Percentiles rank a stretch among this genome's conserved stretches.
phyloP scores from a whole-genome alignment of 2,888 invertebrate species.

The Willowsia nigromaculata region DNA sequence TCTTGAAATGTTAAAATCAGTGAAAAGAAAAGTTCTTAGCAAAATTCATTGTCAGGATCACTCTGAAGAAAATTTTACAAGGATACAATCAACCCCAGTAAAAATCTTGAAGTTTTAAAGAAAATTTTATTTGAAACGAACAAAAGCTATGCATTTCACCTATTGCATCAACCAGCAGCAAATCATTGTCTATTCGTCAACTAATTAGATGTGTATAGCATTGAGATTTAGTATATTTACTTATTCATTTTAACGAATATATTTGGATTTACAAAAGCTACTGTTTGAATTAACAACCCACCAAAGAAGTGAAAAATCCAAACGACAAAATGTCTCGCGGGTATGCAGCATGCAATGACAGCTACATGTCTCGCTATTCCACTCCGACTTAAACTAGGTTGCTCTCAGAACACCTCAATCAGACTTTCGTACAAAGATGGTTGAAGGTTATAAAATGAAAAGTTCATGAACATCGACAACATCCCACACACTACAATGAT shows the following conservation, averaged over 20 bases:
- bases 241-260: background rate
- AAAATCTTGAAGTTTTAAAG: background rate
- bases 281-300: background rate
- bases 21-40: background rate
- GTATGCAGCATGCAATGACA: constrained; percentile 50
- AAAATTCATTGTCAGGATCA: constrained; percentile 12
- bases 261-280: background rate
- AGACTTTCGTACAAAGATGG: background rate
- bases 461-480: constrained; percentile 54
- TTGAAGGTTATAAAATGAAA: constrained; percentile 53
- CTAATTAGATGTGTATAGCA: background rate
- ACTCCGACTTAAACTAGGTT: background rate
- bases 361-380: constrained; percentile 45
- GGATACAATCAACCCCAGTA: background rate
- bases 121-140: background rate
- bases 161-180: background rate
- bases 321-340: constrained; percentile 57
- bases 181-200: background rate
- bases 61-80: background rate
- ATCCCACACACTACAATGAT: constrained; percentile 19
- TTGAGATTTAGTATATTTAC: background rate
- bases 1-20: background rate
- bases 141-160: background rate
- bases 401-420: background rate
- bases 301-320: constrained; percentile 27